Base-by-base conservation (phyloP, 2,797 vertebrate species). In the Poeciliopsis infans region DNA sequence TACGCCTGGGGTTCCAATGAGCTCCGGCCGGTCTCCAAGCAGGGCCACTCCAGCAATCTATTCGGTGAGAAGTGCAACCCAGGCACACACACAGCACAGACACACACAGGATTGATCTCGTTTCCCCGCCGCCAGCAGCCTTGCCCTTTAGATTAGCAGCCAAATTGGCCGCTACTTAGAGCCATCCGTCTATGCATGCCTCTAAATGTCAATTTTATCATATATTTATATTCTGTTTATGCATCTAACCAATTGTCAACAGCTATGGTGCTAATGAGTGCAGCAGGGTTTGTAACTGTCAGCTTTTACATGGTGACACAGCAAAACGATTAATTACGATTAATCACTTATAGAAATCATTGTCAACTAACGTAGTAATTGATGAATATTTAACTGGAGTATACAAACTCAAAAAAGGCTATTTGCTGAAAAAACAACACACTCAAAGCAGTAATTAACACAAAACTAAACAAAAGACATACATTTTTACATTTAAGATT, bases 1-100 rank as follows among this genome's bases (percentile, higher is more conserved):
- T 97, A 97, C 57, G 97, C 98, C 70, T 99, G 98, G 98, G 98
- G 98, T 94, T 96, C 97, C 95, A 99, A 99, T 91, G 98, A 99
- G 94, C 96, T 99, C 90, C 95, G 97, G 88, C 98, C 98, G 28
- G 90, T 98, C 94, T 98, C 97, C 86, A 98, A 97, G 95, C 96
- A 97, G 95, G 97, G 97, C 91, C 98, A 99, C 96, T 98, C 97
- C 74, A 99, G 98, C 94, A 99, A 98, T 96, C 96, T 99, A 88
- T 99, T 99, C 95, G 98, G 98, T 99, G 93, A 98, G 98, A 97
- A 33, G 93, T 73, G 3, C 74, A 46, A 28, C 61, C 66, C 80
- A 83, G 70, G 74, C 76, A 74, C 75, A 83, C 88, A 86, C 75
- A 57, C 8, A 86, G 69, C 77, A 79, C 78, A 64, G 57, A 74